Base-by-base conservation (phyloP, 2,888 invertebrate genomes). In the Parnassius glacialis region DNA sequence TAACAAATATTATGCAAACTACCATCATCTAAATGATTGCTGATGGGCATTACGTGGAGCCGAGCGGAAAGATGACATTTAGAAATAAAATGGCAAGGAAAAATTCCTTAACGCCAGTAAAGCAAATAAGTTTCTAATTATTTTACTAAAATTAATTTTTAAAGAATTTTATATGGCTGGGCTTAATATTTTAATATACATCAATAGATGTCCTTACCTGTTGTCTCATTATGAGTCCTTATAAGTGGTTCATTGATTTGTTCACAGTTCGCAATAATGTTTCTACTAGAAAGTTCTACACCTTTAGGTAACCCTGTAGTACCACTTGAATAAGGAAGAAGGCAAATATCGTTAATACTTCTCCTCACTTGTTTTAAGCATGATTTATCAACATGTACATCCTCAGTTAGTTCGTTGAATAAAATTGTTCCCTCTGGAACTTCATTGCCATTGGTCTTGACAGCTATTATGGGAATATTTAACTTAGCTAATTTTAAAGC, bases 271-370 rank as follows among this genome's bases (percentile, higher is more conserved):
- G 93, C 78, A 10, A 93, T 76, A 10, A 94, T 74, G 78, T 94
- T 94, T 56, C 74, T 84, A 80, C 95, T 94, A 0, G 94, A 92
- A 0, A 96, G 74, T 72, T 94, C 92, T 0, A 96, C 96, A 2
- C 95, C 96, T 88, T 96, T 96, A 0, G 96, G 95, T 57, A 95
- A 68, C 0, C 97, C 97, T 0, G 97, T 97, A 0, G 97, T 97
- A 0, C 96, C 96, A 74, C 97, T 97, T 1, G 97, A 97, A 86
- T 96, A 97, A 0, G 97, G 97, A 64, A 97, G 73, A 43, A 96
- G 87, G 5, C 93, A 93, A 11, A 95, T 81, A 72, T 96, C 95
- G 34, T 94, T 90, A 0, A 87, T 71, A 53, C 70, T 77, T 61
- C 92, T 78, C 58, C 87, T 81, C 1, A 90, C 88, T 67, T 88